Base-by-base conservation (phyloP, 2,888 invertebrate genomes). In the Tachina fera region DNA sequence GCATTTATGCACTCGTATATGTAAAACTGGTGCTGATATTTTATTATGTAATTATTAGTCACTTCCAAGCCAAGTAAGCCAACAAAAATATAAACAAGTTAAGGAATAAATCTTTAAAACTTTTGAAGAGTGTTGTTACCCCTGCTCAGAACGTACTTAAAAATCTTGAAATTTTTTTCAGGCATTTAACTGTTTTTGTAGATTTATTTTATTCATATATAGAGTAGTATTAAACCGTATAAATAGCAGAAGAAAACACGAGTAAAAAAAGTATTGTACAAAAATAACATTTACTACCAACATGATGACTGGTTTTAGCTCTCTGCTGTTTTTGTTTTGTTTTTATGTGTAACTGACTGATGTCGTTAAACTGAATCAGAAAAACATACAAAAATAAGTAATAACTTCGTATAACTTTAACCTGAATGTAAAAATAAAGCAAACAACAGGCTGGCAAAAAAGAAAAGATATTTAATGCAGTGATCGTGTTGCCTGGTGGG, bases 401-500 rank as follows among this genome's bases (percentile, higher is more conserved):
- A 58, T 47, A 41, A 58, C 41, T 6, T 63, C 19, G 4, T 71
- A 22, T 39, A 13, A 41, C 51, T 39, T 53, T 11, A 79, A 71
- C 51, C 63, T 56, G 63, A 71, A 71, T 56, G 71, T 53, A 39
- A 71, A 31, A 63, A 11, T 47, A 53, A 70, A 76, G 45, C 53
- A 63, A 68, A 68, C 16, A 67, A 67, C 14, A 31, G 19, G 41
- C 49, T 45, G 47, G 39, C 51, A 74, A 67, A 39, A 16, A 61
- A 10, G 11, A 63, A 53, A 47, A 47, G 19, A 58, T 11, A 6
- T 58, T n/a, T 49, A 67, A 76, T 58, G 56, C 51, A 70, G 61
- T 41, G 74, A 76, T 72, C 45, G 65, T 72, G 76, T 68, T 84
- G 72, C 84, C 84, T 45, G 68, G 61, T 84, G 84, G 84, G 80